phyloP scores from a whole-genome alignment of 2,797 vertebrate genomes.

The Sebastes kiyomatsui region DNA sequence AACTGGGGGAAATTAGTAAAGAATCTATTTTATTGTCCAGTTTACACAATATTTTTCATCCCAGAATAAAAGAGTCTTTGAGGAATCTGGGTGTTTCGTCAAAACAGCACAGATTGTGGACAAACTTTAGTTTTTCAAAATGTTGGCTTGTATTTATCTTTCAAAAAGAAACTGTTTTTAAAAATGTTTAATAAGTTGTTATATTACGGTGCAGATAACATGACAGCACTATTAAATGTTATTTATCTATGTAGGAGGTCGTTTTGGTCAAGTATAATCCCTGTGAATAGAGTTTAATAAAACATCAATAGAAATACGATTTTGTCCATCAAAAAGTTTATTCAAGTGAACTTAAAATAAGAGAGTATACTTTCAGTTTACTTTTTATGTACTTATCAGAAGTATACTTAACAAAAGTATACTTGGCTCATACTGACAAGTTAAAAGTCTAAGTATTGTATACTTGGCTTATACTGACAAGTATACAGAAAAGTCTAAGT shows the following conservation, averaged over 20 bases:
- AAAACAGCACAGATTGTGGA: background rate
- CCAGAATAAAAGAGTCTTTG: background rate
- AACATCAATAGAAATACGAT: background rate
- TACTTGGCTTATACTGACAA: no score
- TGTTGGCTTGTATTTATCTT: background rate
- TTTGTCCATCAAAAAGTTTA: background rate
- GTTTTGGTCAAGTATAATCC: background rate
- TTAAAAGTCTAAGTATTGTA: no score
- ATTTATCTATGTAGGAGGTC: background rate
- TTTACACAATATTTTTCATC: constrained; percentile 3
- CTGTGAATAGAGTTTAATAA: background rate
- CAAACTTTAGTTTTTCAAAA: constrained; percentile 1
- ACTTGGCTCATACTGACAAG: no score
- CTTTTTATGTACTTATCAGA: no score
- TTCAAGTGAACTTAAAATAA: no score
- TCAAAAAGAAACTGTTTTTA: background rate
- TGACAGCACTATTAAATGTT: background rate
- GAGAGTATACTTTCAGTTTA: no score
- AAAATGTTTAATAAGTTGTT: background rate
- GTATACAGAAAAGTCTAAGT: no score
- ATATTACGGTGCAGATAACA: background rate
- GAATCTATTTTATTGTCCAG: background rate
- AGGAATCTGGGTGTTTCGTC: background rate
- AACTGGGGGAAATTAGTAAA: background rate
- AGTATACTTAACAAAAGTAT: no score